These are phyloP conservation scores for Dryoscopus gambensis DNA, from an alignment of 2,113 vertebrate genomes.

Conservation along the genomic window DNA sequence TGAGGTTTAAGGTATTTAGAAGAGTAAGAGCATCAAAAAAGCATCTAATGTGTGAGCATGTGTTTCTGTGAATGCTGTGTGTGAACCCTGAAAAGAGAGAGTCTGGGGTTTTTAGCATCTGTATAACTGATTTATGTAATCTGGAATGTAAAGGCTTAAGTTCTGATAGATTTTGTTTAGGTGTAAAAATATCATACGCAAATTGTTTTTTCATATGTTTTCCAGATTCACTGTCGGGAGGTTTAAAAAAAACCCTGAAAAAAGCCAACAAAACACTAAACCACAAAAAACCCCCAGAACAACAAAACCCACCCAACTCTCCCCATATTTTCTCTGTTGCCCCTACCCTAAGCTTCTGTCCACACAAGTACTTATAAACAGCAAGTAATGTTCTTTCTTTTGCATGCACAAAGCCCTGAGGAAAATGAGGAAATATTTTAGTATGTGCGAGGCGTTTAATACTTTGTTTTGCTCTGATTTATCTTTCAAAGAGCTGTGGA, in stretches of 20 bases:
- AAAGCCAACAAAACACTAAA: background rate
- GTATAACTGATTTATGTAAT: background rate
- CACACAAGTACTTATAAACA: conserved; percentile 19
- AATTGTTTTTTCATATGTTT: background rate
- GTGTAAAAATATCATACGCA: background rate
- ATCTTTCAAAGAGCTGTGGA: conserved; percentile 2
- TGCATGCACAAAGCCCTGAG: background rate
- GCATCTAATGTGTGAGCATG: background rate
- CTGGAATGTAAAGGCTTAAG: background rate
- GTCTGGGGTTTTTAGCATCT: background rate
- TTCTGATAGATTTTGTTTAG: background rate
- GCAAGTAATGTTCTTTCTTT: background rate
- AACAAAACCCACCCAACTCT: background rate
- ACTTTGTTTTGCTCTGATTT: conserved; percentile 15
- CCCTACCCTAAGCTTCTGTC: background rate
- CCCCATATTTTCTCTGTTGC: background rate
- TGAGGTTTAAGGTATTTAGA: background rate
- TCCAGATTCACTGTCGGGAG: background rate
- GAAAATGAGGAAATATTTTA: background rate
- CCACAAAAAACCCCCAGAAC: fast-evolving
- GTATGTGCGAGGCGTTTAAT: background rate
- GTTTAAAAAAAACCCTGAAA: background rate
- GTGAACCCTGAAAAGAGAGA: background rate
- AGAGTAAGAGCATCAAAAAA: background rate
- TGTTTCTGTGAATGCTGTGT: background rate